Evolutionary conservation across 2,113 vertebrate species (phyloP), one percentile per base, ranked within the genome.

Genomic region (Danio rerio): DNA sequence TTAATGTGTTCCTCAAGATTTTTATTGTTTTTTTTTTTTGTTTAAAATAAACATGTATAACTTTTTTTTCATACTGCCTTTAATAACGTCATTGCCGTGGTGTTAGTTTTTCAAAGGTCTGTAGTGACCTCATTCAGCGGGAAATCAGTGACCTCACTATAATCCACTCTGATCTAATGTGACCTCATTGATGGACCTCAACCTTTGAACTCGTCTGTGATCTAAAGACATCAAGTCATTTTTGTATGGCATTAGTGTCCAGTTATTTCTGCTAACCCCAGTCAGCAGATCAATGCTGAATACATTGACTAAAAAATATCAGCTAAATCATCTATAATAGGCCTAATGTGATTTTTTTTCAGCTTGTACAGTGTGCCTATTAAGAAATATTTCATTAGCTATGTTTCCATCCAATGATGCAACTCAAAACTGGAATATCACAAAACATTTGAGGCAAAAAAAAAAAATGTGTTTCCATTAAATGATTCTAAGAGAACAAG

Each of bases 141-240:
- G 18, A 9, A 71, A 71, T 71, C 47, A 20, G n/a, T 50, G 72
- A 75, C 31, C 16, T 75, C 10, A 20, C 16, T 8, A 53, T 13
- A 53, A 55, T 56, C 5, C 13, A 13, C 45, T 40, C 50, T 63
- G 45, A 78, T 78, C 5, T 50, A 50, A 63, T 78, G 45, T 78
- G 75, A 78, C 59, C 59, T 74, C 71, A 74, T 18, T 56, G 71
- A 74, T n/a, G 43, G 18, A 2, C 5, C 52, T 8, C 5, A 55
- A 73, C 50, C 70, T 73, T 74, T 74, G 71, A 42, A 74, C 52
- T 16, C 52, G n/a, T 56, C 31, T 78, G 20, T 52, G 75, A 78
- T 78, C 58, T 52, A 11, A 31, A 63, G 59, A 61, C 43, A 13
- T 78, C 20, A 31, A 5, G 59, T 50, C 13, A 62, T 47, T 49